Base-by-base conservation (phyloP, 2,888 invertebrate genomes). In the Linyphia triangularis region DNA sequence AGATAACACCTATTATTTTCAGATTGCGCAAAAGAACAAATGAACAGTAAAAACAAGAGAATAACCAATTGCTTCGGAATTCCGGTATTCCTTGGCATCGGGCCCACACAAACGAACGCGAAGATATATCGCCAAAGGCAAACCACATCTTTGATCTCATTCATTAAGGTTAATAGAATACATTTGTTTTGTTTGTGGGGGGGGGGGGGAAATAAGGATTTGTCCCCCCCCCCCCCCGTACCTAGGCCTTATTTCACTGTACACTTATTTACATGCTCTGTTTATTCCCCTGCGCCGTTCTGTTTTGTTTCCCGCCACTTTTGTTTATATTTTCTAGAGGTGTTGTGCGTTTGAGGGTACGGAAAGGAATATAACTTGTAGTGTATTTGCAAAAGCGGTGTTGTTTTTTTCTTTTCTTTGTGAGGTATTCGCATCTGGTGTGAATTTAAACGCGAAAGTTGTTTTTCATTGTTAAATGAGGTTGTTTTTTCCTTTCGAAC, bases 81-180 rank as follows among this genome's bases (percentile, higher is more conserved):
- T 16, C 51, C n/a, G 13, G 16, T 13, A 59, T 59, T 70, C 33
- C 24, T 70, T 81, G 81, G 81, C 81, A 33, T 7, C 10, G 30
- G 26, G 81, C 81, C 81, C 70, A 69, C 22, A n/a, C n/a, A n/a
- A 59, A 33, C 24, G 28, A 70, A 59, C 40, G 72, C 73, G 63
- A 79, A 65, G 73, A 86, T 28, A 51, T 37, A 79, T 86, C 79
- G 79, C 79, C 79, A 86, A 86, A 65, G 85, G 79, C 73, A 86
- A 57, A 79, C 78, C 61, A 22, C 61, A 40, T 72, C 43, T 72
- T 79, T 73, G 85, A 79, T 79, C 65, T 72, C 79, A 79, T 86
- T 86, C 79, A 86, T 79, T 86, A 86, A 65, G 85, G 85, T 86
- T 86, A 86, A 86, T 86, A 79, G 79, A 86, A 86, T 69, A 37